A percentile compares a stretch with the other conserved stretches of the same genome.
phyloP scores from a whole-genome alignment of 2,113 vertebrate genomes.

The Phocoena sinus region DNA sequence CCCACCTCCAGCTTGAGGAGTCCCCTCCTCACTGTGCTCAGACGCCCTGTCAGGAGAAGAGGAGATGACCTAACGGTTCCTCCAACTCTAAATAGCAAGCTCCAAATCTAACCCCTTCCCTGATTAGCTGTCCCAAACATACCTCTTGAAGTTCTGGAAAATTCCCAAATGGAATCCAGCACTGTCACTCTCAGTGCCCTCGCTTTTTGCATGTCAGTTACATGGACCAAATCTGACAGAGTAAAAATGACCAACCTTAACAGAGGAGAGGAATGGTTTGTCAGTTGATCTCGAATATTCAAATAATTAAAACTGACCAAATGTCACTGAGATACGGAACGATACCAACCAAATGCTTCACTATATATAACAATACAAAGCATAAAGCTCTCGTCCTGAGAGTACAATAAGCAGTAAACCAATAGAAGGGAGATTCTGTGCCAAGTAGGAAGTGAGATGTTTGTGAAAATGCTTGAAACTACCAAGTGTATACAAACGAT shows the following conservation, averaged over 20 bases:
- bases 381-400: not conserved
- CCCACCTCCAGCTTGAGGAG: too few relatives aligned
- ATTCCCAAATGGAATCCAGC: not conserved
- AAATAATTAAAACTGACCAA: not conserved
- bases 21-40: not conserved
- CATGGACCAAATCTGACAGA: not conserved
- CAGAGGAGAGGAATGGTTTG: not conserved
- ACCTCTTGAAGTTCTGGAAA: not conserved
- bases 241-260: not conserved
- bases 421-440: not conserved
- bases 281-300: not conserved
- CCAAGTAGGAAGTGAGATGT: not conserved
- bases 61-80: rapidly evolving
- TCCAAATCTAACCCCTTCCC: not conserved
- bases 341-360: not conserved
- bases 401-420: not conserved
- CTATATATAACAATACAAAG: not conserved
- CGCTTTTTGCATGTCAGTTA: not conserved
- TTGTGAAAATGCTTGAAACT: not conserved
- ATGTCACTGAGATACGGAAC: not conserved
- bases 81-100: not conserved
- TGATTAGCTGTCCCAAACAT: not conserved
- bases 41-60: not conserved
- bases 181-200: not conserved
- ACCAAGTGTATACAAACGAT: not conserved